Evolutionary conservation across 2,888 invertebrate species (phyloP), one percentile per base, ranked within the genome.

Genomic region (Incurvaria masculella): DNA sequence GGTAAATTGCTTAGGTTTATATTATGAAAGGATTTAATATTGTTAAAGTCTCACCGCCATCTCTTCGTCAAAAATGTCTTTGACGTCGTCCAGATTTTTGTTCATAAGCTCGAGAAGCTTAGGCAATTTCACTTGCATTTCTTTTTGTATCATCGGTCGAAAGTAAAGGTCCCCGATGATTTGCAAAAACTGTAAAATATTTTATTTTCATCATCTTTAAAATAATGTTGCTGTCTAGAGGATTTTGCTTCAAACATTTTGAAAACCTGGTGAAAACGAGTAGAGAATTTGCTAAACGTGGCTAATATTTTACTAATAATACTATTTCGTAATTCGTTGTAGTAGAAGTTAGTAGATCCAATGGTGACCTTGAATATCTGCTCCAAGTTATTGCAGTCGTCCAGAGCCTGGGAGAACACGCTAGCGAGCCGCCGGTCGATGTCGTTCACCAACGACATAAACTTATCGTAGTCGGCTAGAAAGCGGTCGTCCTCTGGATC

Each of bases 381-480:
- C 49, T 71, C 66, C 49, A 75, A 57, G 49, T 72, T 73, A 38
- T 71, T 65, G 55, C 91, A 91, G 59, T 95, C 94, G 49, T 88
- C 87, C 56, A 93, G 87, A 1, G 89, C 91, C 60, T 89, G 87
- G 11, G 86, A 82, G 59, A 94, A 89, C 52, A 94, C 82, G 17
- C 89, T 86, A 0, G 90, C 91, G 33, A 96, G 73, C 52, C 88
- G 79, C 50, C 88, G 79, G 62, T 96, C 95, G 46, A 89, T 82
- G 58, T 90, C 88, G 21, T 83, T 80, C 1, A 85, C 69, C 50
- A 83, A 83, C 1, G 65, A 67, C 59, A 81, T 72, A 63, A 92
- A 92, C 1, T 67, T 64, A 0, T 73, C 59, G 52, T 84, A 82
- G 59, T 94, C 92, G 1, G 68, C 62, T 1, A 83, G 61, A 60